Percentiles rank a stretch among this genome's conserved stretches.
Evolutionary conservation across 2,888 invertebrate genomes (phyloP).

Genomic region (Deilephila elpenor): DNA sequence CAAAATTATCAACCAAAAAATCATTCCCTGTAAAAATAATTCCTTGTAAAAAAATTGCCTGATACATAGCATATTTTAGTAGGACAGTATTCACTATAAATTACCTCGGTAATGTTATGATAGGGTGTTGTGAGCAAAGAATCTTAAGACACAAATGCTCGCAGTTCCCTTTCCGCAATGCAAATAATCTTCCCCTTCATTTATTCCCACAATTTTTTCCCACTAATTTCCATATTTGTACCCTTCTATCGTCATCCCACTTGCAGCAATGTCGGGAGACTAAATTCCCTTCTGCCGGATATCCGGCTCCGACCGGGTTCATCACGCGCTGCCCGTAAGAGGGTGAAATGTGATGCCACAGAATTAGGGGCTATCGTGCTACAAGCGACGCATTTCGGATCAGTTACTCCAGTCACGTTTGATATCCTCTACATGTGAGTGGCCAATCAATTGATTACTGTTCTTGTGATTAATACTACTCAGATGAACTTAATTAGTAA

Average conservation of each 20-base stretch:
- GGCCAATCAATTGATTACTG: not conserved
- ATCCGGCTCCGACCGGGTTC: not conserved
- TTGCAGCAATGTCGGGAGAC: not conserved
- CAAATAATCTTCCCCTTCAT: not conserved
- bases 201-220: no score
- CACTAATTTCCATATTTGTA: not conserved
- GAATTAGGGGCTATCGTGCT: not conserved
- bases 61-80: no score
- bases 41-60: no score
- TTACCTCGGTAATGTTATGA: no score
- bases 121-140: no score
- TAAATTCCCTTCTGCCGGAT: not conserved
- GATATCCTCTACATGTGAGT: not conserved
- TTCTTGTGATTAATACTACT: no score
- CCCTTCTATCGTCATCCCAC: not conserved
- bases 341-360: not conserved
- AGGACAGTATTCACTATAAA: no score
- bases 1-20: no score
- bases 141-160: no score
- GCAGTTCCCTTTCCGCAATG: not conserved
- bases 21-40: no score
- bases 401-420: conserved; percentile 6
- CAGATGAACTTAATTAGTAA: no score
- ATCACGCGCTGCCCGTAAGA: not conserved
- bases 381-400: not conserved